Conservation (phyloP, 2,797 vertebrate genomes). For the Aldrovandia affinis region DNA sequence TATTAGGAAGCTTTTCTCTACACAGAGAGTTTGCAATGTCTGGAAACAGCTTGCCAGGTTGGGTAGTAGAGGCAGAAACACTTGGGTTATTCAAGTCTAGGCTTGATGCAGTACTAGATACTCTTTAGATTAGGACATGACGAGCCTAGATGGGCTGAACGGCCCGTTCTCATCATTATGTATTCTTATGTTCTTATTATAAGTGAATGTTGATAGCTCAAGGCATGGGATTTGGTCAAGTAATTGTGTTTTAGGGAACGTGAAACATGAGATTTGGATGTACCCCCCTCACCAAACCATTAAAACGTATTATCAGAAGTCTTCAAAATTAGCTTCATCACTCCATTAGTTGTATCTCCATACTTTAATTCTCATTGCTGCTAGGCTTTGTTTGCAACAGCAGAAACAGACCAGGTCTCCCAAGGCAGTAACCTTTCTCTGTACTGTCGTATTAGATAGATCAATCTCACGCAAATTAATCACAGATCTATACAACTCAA, state of each 20-base stretch:
- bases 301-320: background rate
- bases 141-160: too few species aligned
- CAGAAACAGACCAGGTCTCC: background rate
- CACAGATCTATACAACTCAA: conserved; percentile 14
- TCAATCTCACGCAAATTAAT: conserved; percentile 9
- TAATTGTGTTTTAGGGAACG: conserved; percentile 2
- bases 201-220: background rate
- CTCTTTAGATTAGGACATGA: too few species aligned
- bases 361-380: background rate
- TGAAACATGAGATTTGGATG: conserved; percentile 14
- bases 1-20: too few species aligned
- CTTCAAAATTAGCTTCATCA: background rate
- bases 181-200: too few species aligned
- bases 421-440: background rate
- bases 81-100: too few species aligned
- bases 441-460: background rate
- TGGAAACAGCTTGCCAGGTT: too few species aligned
- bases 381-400: background rate
- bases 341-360: background rate
- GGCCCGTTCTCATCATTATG: too few species aligned
- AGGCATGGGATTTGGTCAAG: background rate
- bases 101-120: too few species aligned
- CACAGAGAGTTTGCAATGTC: too few species aligned
- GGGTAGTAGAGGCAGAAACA: too few species aligned
- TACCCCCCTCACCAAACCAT: background rate